Conservation (phyloP, 1,140 invertebrate species). For the Macrocentrus cingulum region DNA sequence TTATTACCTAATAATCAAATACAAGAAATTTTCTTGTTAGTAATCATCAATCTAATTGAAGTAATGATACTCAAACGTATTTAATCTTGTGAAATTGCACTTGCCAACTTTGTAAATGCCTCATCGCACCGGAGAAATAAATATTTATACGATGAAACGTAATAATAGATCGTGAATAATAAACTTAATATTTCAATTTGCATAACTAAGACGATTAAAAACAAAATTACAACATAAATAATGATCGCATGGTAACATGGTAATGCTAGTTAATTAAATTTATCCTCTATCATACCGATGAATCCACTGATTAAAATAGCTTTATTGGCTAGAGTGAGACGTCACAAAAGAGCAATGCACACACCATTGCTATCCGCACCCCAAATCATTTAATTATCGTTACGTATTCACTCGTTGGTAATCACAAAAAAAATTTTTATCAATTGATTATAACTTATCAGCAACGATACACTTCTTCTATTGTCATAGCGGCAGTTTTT, state of each 20-base stretch:
- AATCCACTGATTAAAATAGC: background rate
- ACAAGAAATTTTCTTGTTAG: too few species aligned
- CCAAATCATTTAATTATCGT: too few species aligned
- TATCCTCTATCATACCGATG: background rate
- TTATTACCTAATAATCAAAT: background rate
- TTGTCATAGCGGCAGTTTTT: constrained; percentile 45
- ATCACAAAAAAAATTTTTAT: background rate
- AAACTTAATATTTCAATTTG: background rate
- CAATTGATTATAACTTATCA: background rate
- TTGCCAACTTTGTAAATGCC: constrained; percentile 45
- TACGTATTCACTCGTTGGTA: too few species aligned
- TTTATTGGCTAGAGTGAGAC: constrained; percentile 8
- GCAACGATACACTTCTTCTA: constrained; percentile 28
- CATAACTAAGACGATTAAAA: constrained; percentile 8
- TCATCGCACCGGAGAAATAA: constrained; percentile 1
- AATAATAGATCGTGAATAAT: constrained; percentile 5
- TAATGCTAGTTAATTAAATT: constrained; percentile 10
- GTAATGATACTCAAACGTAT: background rate
- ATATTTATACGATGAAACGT: constrained; percentile 16
- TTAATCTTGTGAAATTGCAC: constrained; percentile 44
- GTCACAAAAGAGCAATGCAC: background rate
- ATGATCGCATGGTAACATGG: constrained; percentile 26
- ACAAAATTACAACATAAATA: constrained; percentile 14
- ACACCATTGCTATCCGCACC: too few species aligned
- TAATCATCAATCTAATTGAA: background rate